These are phyloP conservation scores for Drosophila nigromelanica DNA, from an alignment of 1,140 invertebrate genomes.

Conservation along the genomic window DNA sequence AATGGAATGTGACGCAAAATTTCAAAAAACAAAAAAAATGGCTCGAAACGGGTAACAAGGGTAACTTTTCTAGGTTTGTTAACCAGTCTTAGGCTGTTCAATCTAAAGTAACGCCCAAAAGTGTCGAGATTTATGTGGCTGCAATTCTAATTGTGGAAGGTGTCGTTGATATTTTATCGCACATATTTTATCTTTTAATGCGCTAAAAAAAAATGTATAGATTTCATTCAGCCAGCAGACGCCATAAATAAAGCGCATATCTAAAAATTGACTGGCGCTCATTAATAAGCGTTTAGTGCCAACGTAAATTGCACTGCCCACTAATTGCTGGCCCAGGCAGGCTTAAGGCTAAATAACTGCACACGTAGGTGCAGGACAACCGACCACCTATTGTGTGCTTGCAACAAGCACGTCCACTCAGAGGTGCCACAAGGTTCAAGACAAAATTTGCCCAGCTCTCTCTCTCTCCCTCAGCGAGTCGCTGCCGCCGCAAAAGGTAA, in stretches of 20 bases:
- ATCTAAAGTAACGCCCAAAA: conserved; percentile 32
- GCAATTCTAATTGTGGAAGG: neutral
- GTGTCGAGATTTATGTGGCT: conserved; percentile 29
- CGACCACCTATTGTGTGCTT: conserved; percentile 53
- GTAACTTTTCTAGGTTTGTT: conserved; percentile 48
- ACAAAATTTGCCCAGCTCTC: conserved; percentile 2
- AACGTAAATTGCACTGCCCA: conserved; percentile 33
- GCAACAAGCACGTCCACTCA: conserved; percentile 4
- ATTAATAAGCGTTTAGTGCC: conserved; percentile 76
- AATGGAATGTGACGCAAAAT: conserved; percentile 54
- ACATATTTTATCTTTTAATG: conserved; percentile 41
- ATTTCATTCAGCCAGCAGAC: conserved; percentile 28
- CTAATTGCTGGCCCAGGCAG: conserved; percentile 53
- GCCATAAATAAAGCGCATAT: conserved; percentile 50
- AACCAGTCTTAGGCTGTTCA: conserved; percentile 10
- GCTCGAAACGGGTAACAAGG: neutral
- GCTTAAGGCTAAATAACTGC: conserved; percentile 6
- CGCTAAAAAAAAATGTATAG: conserved; percentile 59
- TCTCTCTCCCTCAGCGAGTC: neutral
- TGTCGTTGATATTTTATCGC: conserved; percentile 1
- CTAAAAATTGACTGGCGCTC: conserved; percentile 48
- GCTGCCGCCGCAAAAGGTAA: neutral
- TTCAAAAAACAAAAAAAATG: neutral
- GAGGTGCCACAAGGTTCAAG: neutral
- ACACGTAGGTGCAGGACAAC: conserved; percentile 55